Base-by-base conservation (phyloP, 1,140 invertebrate genomes). In the Bradynema listronoti region DNA sequence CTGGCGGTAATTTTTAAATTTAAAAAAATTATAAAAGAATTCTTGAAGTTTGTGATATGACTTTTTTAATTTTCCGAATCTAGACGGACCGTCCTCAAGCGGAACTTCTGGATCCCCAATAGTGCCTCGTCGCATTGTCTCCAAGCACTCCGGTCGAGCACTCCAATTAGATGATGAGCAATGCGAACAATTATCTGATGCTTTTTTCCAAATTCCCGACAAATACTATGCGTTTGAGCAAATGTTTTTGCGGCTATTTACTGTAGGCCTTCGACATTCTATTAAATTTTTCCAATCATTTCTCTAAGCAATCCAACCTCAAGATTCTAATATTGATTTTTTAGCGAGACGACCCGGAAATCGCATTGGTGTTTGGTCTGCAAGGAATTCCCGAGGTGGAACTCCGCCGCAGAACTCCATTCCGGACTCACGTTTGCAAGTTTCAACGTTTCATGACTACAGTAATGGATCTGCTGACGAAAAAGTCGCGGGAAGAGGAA, bases 351-450 rank as follows among this genome's bases (percentile, higher is more conserved):
- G 73, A 75, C 50, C 46, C 59, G 1, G 58, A 75, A 56, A 69
- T 75, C 46, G 72, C 74, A 11, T 51, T 65, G 29, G 60, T 68
- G 36, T 75, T 75, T 65, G 71, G 71, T 6, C 50, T 75, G 11
- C 57, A 58, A 4, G 62, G 58, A 42, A 60, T 75, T 11, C 55
- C 63, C 32, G 66, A 69, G 46, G 57, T 61, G 27, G 67, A 71
- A 27, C 32, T 75, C 30, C 58, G 66, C 29, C 47, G 61, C 29
- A 55, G 59, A 30, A 73, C 61, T n/a, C 56, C 62, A 9, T 75
- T 75, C 45, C 56, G 72, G 52, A 77, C 72, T 30, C 72, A 75
- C 59, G 68, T 75, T n/a, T 69, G 73, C 52, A 75, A 75, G 52
- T 75, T 75, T 54, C 61, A 68, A 53, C 50, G 73, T 22, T 75